Evolutionary conservation across 2,888 invertebrate species (phyloP).

Genomic region (Arctia plantaginis): DNA sequence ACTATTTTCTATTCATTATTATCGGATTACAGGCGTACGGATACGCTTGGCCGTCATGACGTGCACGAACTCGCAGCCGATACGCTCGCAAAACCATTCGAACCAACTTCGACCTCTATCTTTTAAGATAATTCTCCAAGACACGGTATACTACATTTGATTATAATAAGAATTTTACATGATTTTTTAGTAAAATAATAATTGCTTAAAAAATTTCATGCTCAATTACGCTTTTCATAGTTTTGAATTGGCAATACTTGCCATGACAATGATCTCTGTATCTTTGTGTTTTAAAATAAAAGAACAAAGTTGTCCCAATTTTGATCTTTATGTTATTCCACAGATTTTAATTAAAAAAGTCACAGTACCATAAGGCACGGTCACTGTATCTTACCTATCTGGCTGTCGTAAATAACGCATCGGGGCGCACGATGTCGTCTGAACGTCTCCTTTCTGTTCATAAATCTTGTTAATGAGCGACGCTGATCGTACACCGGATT

Average conservation of each 20-base stretch:
- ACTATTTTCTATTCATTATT: constrained; percentile 80
- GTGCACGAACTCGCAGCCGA: constrained; percentile 74
- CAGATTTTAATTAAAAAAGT: constrained; percentile 54
- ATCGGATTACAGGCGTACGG: constrained; percentile 74
- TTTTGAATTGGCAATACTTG: too few relatives aligned
- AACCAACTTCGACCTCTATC: constrained; percentile 62
- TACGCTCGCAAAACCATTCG: constrained; percentile 62
- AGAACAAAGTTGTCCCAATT: constrained; percentile 30
- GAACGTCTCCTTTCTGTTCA: constrained; percentile 77
- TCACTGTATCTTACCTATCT: constrained; percentile 72
- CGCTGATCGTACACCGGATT: constrained; percentile 78
- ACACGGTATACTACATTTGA: constrained; percentile 44
- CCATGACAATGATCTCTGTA: too few relatives aligned
- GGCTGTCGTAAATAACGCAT: constrained; percentile 78
- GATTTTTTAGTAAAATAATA: constrained; percentile 22
- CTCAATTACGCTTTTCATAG: neutral
- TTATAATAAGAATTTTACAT: constrained; percentile 34
- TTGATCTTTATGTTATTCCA: constrained; percentile 41
- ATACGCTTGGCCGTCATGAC: constrained; percentile 63
- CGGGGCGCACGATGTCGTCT: constrained; percentile 72
- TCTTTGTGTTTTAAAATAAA: constrained; percentile 28
- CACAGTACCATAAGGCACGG: constrained; percentile 52
- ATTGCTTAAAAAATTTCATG: constrained; percentile 7
- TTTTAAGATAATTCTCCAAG: constrained; percentile 64
- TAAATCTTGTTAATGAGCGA: constrained; percentile 85